phyloP scores from a whole-genome alignment of 1,140 invertebrate species.

The Belonocnema kinseyi region DNA sequence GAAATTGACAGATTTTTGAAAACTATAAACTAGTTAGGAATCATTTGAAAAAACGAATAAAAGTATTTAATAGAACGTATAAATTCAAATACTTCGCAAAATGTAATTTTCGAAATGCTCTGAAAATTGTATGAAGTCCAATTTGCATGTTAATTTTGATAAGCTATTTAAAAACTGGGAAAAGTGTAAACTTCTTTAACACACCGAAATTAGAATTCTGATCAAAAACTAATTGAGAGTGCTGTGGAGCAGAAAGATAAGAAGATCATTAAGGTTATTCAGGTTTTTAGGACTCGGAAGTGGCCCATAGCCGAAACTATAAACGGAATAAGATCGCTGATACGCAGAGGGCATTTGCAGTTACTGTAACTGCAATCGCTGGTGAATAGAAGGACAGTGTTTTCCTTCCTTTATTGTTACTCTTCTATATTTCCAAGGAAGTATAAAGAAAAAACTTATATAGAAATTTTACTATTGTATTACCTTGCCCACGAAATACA shows the following conservation, averaged over 20 bases:
- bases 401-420: conserved; percentile 7
- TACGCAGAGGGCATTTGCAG: neutral
- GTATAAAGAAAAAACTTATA: conserved; percentile 1
- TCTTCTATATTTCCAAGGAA: conserved; percentile 6
- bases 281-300: neutral
- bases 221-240: conserved; percentile 1
- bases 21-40: too few relatives aligned
- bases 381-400: conserved; percentile 3
- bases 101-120: neutral
- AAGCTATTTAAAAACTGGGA: neutral
- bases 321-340: conserved; percentile 2
- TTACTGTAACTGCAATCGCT: conserved; percentile 6
- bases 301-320: conserved; percentile 17
- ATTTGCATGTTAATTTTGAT: too few relatives aligned
- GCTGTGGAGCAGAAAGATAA: neutral
- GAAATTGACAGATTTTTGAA: too few relatives aligned
- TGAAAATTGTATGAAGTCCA: too few relatives aligned
- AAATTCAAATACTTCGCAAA: too few relatives aligned
- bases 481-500: neutral
- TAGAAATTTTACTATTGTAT: conserved; percentile 1
- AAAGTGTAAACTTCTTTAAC: neutral
- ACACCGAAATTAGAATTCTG: neutral
- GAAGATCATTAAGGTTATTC: neutral
- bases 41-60: too few relatives aligned
- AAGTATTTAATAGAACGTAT: too few relatives aligned